A percentile compares a stretch with the other conserved stretches of the same genome.
These are phyloP conservation scores for Lophotis ruficrista DNA, from an alignment of 2,113 vertebrate genomes.

Conservation along the genomic window DNA sequence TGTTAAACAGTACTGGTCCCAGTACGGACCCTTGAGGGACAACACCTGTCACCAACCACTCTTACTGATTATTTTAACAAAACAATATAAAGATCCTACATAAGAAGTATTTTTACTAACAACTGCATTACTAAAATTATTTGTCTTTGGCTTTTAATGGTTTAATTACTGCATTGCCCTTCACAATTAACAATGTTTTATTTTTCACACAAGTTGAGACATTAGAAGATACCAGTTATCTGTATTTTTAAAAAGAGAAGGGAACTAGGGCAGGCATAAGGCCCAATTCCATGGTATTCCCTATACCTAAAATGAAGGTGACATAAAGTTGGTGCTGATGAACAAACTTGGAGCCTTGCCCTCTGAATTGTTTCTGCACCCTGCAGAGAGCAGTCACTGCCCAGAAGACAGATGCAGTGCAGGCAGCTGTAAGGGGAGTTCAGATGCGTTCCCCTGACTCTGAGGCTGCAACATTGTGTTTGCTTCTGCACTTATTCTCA, in stretches of 20 bases:
- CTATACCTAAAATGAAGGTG: neutral
- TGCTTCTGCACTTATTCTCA: neutral
- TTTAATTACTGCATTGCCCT: neutral
- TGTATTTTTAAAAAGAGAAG: neutral
- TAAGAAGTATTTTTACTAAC: neutral
- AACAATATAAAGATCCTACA: neutral
- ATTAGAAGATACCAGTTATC: neutral
- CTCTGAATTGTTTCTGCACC: neutral
- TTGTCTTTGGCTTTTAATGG: neutral
- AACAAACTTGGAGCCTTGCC: neutral
- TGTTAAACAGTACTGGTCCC: too few relatives aligned
- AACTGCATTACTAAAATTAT: neutral
- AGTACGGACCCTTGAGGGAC: too few relatives aligned
- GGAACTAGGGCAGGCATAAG: rapidly evolving
- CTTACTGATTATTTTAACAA: neutral
- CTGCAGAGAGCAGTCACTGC: neutral
- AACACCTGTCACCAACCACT: neutral
- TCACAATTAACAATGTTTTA: neutral
- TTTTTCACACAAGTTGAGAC: neutral
- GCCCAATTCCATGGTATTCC: neutral
- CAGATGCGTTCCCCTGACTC: neutral
- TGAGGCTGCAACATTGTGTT: neutral
- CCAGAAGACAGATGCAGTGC: neutral
- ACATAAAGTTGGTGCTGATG: neutral
- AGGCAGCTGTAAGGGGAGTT: neutral